Percentiles rank a stretch among this genome's conserved stretches.
Conservation (phyloP, 2,797 vertebrate species). For the Rhabdophis nuchalis region DNA sequence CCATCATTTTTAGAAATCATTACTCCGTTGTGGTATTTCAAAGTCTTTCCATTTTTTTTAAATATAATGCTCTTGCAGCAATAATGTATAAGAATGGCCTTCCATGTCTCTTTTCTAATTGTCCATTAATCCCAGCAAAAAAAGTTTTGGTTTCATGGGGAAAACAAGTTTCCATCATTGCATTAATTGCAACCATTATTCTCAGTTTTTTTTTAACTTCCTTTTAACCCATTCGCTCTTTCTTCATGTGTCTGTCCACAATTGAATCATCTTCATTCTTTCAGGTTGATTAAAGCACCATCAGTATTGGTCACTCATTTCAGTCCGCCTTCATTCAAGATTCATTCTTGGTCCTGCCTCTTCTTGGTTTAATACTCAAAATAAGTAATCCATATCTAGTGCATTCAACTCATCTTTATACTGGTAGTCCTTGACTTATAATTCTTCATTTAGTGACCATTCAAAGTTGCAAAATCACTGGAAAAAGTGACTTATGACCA, state of each 20-base stretch:
- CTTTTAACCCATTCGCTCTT: neutral
- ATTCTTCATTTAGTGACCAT: neutral
- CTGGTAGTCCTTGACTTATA: neutral
- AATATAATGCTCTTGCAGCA: neutral
- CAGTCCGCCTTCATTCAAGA: neutral
- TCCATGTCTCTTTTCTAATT: neutral
- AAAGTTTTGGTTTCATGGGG: neutral
- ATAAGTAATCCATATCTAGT: neutral
- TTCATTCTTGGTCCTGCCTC: neutral
- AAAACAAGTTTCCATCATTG: neutral
- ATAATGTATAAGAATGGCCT: neutral
- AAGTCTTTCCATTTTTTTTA: neutral
- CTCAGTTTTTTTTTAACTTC: neutral
- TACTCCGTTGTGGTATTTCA: neutral
- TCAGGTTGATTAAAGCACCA: neutral
- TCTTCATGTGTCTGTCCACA: neutral
- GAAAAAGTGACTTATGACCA: neutral
- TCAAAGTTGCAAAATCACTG: neutral
- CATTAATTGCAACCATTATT: neutral
- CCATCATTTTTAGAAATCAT: neutral
- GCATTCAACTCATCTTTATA: neutral
- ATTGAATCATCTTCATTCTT: neutral
- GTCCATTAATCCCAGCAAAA: neutral
- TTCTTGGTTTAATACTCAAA: neutral
- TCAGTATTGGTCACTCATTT: neutral